phyloP scores from a whole-genome alignment of 1,140 invertebrate genomes.

The Pantala flavescens region DNA sequence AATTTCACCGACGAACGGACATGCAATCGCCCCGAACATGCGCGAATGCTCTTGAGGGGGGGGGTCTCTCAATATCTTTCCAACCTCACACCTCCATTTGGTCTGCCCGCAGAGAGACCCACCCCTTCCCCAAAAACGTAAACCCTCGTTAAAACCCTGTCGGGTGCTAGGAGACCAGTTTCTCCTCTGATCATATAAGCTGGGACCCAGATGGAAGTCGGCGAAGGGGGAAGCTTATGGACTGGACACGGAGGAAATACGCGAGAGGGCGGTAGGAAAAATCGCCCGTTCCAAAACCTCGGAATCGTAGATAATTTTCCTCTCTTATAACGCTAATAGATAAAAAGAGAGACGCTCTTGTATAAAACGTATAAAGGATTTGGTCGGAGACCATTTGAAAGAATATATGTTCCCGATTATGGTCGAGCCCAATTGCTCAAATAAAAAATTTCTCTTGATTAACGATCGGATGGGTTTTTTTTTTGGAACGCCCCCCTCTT shows the following conservation, averaged over 20 bases:
- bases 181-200: conserved; percentile 2
- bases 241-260: not conserved
- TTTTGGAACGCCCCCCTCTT: too few relatives aligned
- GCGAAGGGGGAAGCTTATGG: not conserved
- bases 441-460: too few relatives aligned
- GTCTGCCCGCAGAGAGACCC: not conserved
- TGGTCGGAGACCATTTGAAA: too few relatives aligned
- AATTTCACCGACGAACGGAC: not conserved
- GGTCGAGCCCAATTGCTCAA: too few relatives aligned
- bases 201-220: not conserved
- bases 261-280: too few relatives aligned
- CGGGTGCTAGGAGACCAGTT: not conserved
- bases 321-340: too few relatives aligned
- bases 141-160: conserved; percentile 8
- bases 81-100: not conserved
- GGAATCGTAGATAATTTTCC: too few relatives aligned
- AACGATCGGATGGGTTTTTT: too few relatives aligned
- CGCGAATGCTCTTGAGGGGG: not conserved
- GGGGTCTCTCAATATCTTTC: not conserved
- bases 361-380: too few relatives aligned
- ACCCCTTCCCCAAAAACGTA: not conserved
- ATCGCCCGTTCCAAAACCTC: too few relatives aligned
- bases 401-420: too few relatives aligned
- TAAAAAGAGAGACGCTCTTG: too few relatives aligned
- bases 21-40: not conserved